Evolutionary conservation across 1,140 invertebrate species (phyloP).

Genomic region (Drosophila setifemur): DNA sequence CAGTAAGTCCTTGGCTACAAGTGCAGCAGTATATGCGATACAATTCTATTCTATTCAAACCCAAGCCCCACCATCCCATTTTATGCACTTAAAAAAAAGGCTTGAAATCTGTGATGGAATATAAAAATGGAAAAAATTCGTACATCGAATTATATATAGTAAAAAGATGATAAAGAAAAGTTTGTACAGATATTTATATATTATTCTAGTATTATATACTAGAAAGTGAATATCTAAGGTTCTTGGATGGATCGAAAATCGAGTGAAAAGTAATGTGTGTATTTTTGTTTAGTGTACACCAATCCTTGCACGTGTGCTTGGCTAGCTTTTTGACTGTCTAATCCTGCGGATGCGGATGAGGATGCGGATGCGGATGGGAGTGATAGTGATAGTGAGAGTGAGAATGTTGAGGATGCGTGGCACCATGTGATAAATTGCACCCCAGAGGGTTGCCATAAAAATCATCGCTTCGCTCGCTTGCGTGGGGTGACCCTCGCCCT

Average conservation of each 20-base stretch:
- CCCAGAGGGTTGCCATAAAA: constrained; percentile 78
- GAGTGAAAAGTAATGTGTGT: no score
- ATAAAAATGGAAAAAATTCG: no score
- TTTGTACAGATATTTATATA: no score
- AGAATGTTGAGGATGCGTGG: neutral
- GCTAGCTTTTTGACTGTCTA: constrained; percentile 80
- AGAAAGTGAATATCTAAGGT: no score
- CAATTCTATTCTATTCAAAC: neutral
- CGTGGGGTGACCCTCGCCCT: neutral
- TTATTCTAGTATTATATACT: no score
- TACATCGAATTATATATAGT: no score
- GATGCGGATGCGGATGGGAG: neutral
- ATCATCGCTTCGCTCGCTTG: constrained; percentile 67
- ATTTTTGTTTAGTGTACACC: no score
- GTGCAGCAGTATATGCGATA: constrained; percentile 7
- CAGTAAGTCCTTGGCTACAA: constrained; percentile 30
- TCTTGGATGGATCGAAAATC: no score
- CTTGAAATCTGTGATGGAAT: no score
- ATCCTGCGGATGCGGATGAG: constrained; percentile 42
- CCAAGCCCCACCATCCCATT: neutral
- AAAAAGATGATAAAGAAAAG: no score
- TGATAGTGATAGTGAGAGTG: neutral
- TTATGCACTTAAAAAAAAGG: neutral
- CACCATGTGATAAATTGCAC: constrained; percentile 82
- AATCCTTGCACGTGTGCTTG: constrained; percentile 57